phyloP scores from a whole-genome alignment of 2,113 vertebrate genomes.

The Typhlomys cinereus region DNA sequence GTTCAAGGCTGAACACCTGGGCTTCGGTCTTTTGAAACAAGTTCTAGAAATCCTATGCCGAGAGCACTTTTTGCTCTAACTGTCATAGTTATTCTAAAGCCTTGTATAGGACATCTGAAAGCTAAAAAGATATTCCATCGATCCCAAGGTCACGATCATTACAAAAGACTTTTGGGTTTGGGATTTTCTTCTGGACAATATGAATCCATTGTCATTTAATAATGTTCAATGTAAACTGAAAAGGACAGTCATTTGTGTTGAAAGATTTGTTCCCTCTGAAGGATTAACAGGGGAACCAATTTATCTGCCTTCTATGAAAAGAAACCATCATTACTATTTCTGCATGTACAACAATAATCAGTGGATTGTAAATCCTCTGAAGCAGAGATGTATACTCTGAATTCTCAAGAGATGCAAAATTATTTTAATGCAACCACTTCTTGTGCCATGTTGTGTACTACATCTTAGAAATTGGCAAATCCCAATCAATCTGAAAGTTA shows the following conservation, averaged over 20 bases:
- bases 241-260: constrained; percentile 45
- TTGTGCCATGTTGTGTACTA: background rate
- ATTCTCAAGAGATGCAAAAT: constrained; percentile 44
- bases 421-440: constrained; percentile 1
- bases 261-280: constrained; percentile 44
- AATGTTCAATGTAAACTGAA: constrained; percentile 37
- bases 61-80: background rate
- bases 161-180: constrained; percentile 49
- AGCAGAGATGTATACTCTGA: background rate
- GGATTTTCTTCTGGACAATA: constrained; percentile 38
- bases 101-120: background rate
- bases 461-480: constrained; percentile 27
- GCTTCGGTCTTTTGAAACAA: background rate
- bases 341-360: constrained; percentile 61
- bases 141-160: constrained; percentile 35
- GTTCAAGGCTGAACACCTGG: background rate
- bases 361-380: constrained; percentile 48
- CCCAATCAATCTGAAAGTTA: constrained; percentile 34
- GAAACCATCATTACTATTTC: constrained; percentile 32
- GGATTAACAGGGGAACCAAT: constrained; percentile 55
- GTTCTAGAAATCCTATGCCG: background rate
- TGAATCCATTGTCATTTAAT: constrained; percentile 49
- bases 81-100: background rate
- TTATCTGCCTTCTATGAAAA: constrained; percentile 62
- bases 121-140: constrained; percentile 35